Evolutionary conservation across 2,888 invertebrate genomes (phyloP).

Genomic region (Isoperla grammatica): DNA sequence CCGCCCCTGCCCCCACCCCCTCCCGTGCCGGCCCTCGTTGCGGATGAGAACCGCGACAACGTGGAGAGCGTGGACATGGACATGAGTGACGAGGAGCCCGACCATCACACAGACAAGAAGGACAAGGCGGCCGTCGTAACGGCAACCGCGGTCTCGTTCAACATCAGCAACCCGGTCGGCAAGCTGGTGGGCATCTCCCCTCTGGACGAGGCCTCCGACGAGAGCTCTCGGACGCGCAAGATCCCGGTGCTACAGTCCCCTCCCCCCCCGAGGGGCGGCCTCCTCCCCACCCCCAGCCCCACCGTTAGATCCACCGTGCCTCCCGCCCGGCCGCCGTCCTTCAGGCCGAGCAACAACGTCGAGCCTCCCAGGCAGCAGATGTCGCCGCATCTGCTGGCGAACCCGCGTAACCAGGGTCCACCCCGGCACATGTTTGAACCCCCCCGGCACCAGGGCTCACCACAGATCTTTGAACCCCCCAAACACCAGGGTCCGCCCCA

Average conservation of each 20-base stretch:
- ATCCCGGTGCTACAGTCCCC: not conserved
- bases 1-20: conserved; percentile 1
- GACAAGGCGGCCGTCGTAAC: not conserved
- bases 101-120: conserved; percentile 7
- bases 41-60: conserved; percentile 51
- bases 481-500: too few relatives aligned
- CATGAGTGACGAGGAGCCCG: conserved; percentile 69
- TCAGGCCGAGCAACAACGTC: not conserved
- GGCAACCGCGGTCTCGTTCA: conserved; percentile 21
- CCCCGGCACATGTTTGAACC: too few relatives aligned
- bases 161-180: conserved; percentile 13
- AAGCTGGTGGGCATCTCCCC: conserved; percentile 22
- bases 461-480: too few relatives aligned
- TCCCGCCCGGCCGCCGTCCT: not conserved
- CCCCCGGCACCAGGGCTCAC: too few relatives aligned
- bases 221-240: not conserved
- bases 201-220: conserved; percentile 21
- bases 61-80: conserved; percentile 83
- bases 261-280: not conserved
- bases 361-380: not conserved
- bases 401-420: too few relatives aligned
- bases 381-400: not conserved
- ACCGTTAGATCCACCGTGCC: not conserved
- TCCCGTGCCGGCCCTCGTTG: not conserved
- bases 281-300: not conserved